Evolutionary conservation across 2,888 invertebrate species (phyloP), one percentile per base, ranked within the genome.

Genomic region (Pristionchus entomophagus): DNA sequence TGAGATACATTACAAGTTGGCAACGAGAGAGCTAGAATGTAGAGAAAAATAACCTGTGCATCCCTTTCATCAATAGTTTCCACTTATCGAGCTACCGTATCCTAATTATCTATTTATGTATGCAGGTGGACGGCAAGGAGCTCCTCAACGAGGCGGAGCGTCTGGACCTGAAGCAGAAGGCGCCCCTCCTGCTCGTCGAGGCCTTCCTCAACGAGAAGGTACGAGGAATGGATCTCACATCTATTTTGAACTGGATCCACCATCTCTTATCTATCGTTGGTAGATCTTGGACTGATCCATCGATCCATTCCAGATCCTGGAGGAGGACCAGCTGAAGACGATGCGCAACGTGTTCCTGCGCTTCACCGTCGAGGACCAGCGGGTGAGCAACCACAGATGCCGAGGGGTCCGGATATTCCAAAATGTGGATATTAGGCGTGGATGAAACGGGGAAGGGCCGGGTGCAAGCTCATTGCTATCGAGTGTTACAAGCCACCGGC

Each of bases 151-250:
- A 97, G 94, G 97, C 97, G 12, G 97, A 97, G 93, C 96, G 97
- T 88, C 95, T 99, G 94, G 99, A 99, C 93, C 96, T 99, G 93
- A 97, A 97, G 94, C 91, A 96, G 87, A 99, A 99, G 94, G 97
- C 97, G 62, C 96, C 97, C 35, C 95, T 99, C 91, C 96, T 99
- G 89, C 95, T 99, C 90, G 97, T 97, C 92, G 98, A 99, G 94
- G 95, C 98, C 92, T 95, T 98, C 86, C 95, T 96, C 91, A 94
- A 95, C 89, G 94, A 94, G 49, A 95, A 95, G 45, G 45, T 45
- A 45, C 45, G n/a, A 45, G 45, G 6, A 45, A 45, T n/a, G n/a
- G n/a, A n/a, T 45, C 45, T 45, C 45, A 14, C 88, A 95, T 95
- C 17, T 10, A 45, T 45, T 14, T 6, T 10, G 6, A 45, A 45